Base-by-base conservation (phyloP, 2,888 invertebrate species). In the Pelosia muscerda region DNA sequence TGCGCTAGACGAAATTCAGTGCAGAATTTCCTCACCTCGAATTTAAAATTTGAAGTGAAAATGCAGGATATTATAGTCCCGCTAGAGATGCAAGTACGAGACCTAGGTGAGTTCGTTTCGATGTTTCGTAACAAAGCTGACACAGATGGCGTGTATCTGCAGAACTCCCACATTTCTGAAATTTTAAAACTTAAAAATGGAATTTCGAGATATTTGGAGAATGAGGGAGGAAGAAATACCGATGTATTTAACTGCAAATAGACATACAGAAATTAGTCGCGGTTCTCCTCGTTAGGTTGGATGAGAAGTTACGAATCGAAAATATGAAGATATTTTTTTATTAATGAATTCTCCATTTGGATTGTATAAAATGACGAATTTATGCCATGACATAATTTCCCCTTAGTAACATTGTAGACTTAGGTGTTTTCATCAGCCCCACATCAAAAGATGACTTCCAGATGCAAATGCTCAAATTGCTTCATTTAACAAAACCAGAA, bases 91-190 rank as follows among this genome's bases (percentile, higher is more conserved):
- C 61, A 2, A 28, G 28, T 58, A 25, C 22, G 61, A 63, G 57
- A 57, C 34, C 55, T 57, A 54, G 38, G 72, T 57, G 70, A 73
- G 73, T 73, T 68, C 69, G 23, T 74, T 75, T 65, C 42, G 66
- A 58, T 77, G 77, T 75, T 69, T 54, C 25, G 55, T 58, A 55
- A 59, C 57, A 69, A 75, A 78, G 74, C 75, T 71, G 67, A 65
- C 68, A 22, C 75, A 77, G 75, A 72, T 78, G 77, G 68, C 38
- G 31, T 31, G 15, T 13, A 59, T 55, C 65, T 59, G 56, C 55
- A 25, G 22, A 65, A 15, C 73, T 75, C 73, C 63, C 73, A 73
- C 69, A 69, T 62, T 63, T 54, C 55, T 22, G 31, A 60, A 31
- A 66, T 57, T 62, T 58, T 58, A 58, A 63, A 58, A 23, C 55